Conservation (phyloP, 2,113 vertebrate genomes). For the Ramphastos sulfuratus region DNA sequence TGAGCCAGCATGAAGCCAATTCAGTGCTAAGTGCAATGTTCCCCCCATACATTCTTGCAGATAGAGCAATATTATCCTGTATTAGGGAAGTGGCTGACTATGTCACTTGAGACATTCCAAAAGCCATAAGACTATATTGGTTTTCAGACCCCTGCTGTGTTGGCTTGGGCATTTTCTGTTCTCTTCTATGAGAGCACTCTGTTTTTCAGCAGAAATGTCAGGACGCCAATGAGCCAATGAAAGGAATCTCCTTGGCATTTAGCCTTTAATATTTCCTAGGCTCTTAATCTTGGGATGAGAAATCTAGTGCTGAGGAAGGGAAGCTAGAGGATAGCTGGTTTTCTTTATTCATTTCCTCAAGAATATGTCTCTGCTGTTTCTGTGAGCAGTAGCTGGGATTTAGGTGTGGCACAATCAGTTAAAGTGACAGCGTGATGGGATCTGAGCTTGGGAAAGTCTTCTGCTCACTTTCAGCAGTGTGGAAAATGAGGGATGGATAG, state of each 20-base stretch:
- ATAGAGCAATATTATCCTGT: slow-evolving; percentile 68
- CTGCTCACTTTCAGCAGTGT: not conserved
- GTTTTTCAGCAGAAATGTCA: slow-evolving; percentile 26
- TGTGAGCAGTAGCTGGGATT: not conserved
- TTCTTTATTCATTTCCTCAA: not conserved
- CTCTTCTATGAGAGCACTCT: slow-evolving; percentile 13
- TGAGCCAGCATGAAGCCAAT: slow-evolving; percentile 42
- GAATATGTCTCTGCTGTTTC: not conserved
- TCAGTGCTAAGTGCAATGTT: slow-evolving; percentile 36
- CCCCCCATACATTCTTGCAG: slow-evolving; percentile 16
- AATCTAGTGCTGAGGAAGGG: not conserved
- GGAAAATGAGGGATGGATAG: not conserved
- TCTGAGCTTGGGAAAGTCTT: not conserved
- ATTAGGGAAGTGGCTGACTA: slow-evolving; percentile 59
- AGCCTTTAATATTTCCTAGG: slow-evolving; percentile 42
- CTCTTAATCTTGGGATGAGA: slow-evolving; percentile 31
- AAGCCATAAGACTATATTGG: slow-evolving; percentile 66
- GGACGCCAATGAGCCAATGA: slow-evolving; percentile 50
- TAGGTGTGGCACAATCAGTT: not conserved
- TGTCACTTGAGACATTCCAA: slow-evolving; percentile 43
- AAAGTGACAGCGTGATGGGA: not conserved
- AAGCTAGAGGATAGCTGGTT: not conserved
- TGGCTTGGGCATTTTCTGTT: slow-evolving; percentile 55
- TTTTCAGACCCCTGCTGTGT: slow-evolving; percentile 71
- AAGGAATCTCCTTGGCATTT: slow-evolving; percentile 47